Evolutionary conservation across 2,888 invertebrate genomes (phyloP).

Genomic region (Sympetrum striolatum): DNA sequence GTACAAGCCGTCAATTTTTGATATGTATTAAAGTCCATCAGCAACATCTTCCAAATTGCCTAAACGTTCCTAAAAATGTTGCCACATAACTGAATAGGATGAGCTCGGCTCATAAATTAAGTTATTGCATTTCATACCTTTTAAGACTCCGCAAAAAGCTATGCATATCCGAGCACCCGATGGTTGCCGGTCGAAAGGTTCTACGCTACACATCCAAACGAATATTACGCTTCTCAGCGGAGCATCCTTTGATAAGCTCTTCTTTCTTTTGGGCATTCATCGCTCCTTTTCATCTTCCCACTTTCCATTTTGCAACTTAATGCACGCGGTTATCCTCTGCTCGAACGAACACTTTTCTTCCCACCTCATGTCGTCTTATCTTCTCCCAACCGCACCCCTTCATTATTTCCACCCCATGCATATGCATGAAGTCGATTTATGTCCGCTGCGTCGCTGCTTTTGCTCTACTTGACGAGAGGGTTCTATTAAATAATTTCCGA

Average conservation of each 20-base stretch:
- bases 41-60: too few species aligned
- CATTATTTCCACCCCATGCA: conserved; percentile 39
- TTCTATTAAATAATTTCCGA: neutral
- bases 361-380: neutral
- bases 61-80: too few species aligned
- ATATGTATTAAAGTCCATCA: too few species aligned
- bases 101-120: too few species aligned
- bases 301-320: neutral
- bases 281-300: neutral
- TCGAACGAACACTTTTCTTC: neutral
- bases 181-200: too few species aligned
- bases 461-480: neutral
- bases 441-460: neutral
- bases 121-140: too few species aligned
- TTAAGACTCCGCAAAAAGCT: too few species aligned
- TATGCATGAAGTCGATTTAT: conserved; percentile 36
- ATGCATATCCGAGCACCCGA: too few species aligned
- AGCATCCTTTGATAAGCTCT: neutral
- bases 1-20: too few species aligned
- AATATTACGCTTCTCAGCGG: too few species aligned
- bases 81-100: too few species aligned
- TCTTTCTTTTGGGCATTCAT: neutral
- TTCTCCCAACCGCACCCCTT: conserved; percentile 9
- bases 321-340: neutral
- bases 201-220: too few species aligned